These are phyloP conservation scores for Aulostomus chinensis DNA, from an alignment of 2,797 vertebrate genomes.

Conservation along the genomic window DNA sequence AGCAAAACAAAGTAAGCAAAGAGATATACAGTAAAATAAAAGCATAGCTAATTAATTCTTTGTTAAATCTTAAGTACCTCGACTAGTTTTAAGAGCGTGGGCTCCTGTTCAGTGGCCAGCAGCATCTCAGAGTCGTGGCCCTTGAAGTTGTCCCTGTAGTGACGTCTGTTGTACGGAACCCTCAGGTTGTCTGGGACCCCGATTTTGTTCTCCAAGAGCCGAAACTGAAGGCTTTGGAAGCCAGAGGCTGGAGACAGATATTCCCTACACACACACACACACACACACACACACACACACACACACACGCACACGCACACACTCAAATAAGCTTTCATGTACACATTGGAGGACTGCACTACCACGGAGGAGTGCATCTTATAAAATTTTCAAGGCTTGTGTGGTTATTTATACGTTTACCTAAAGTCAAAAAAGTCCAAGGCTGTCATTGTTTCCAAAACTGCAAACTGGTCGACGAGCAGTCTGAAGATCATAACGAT, in stretches of 20 bases:
- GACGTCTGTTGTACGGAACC: constrained; percentile 92
- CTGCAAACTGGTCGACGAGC: constrained; percentile 90
- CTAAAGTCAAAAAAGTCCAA: constrained; percentile 97
- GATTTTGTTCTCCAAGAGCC: constrained; percentile 95
- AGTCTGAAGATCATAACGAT: constrained; percentile 90
- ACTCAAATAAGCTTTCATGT: constrained; percentile 1
- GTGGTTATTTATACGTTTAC: constrained; percentile 66
- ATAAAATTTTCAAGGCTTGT: constrained; percentile 22
- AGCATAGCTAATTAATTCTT: neutral
- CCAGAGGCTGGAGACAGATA: constrained; percentile 92
- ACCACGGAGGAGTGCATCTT: constrained; percentile 1
- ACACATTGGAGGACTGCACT: neutral
- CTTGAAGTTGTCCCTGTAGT: constrained; percentile 93
- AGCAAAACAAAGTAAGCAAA: neutral
- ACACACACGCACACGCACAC: constrained; percentile 13
- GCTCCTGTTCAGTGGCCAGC: constrained; percentile 85
- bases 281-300: constrained; percentile 9
- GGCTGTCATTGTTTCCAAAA: constrained; percentile 96
- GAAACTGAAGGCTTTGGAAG: constrained; percentile 97
- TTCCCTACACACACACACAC: constrained; percentile 76
- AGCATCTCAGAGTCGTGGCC: constrained; percentile 85
- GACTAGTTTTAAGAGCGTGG: constrained; percentile 88
- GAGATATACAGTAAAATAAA: neutral
- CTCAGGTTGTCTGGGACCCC: constrained; percentile 90
- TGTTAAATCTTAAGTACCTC: constrained; percentile 79